These are phyloP conservation scores for Lasius fuliginosus DNA, from an alignment of 2,888 invertebrate species.

Conservation along the genomic window DNA sequence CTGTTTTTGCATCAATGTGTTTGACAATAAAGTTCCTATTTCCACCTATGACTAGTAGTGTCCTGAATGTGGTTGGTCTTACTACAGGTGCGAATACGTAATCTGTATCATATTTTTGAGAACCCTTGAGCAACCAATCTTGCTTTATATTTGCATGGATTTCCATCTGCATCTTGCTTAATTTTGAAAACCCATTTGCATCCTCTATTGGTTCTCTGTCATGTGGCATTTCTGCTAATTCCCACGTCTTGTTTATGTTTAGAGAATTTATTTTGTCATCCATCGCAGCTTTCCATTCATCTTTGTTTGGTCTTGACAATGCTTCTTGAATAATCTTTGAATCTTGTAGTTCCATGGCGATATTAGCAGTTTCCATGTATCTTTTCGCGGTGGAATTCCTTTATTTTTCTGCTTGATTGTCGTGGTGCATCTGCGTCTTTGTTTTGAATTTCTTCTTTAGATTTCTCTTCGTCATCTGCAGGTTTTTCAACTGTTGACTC, in stretches of 20 bases:
- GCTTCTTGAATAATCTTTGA: neutral
- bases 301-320: constrained; percentile 1
- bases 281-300: constrained; percentile 25
- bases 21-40: neutral
- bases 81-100: constrained; percentile 19
- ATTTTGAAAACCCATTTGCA: constrained; percentile 31
- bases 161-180: neutral
- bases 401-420: constrained; percentile 39
- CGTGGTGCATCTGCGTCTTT: too few relatives aligned
- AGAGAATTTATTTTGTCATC: constrained; percentile 13
- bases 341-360: neutral
- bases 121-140: constrained; percentile 35
- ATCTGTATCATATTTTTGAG: constrained; percentile 31
- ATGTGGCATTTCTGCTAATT: neutral
- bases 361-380: neutral
- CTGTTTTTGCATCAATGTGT: neutral
- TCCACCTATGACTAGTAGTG: neutral
- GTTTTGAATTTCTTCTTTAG: too few relatives aligned
- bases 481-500: neutral
- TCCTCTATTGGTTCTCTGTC: neutral
- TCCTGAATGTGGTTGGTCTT: neutral
- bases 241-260: constrained; percentile 8
- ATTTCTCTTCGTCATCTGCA: constrained; percentile 21
- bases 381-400: constrained; percentile 53
- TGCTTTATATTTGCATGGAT: constrained; percentile 10